Evolutionary conservation across 2,797 vertebrate species (phyloP), one percentile per base, ranked within the genome.

Genomic region (Falco peregrinus): DNA sequence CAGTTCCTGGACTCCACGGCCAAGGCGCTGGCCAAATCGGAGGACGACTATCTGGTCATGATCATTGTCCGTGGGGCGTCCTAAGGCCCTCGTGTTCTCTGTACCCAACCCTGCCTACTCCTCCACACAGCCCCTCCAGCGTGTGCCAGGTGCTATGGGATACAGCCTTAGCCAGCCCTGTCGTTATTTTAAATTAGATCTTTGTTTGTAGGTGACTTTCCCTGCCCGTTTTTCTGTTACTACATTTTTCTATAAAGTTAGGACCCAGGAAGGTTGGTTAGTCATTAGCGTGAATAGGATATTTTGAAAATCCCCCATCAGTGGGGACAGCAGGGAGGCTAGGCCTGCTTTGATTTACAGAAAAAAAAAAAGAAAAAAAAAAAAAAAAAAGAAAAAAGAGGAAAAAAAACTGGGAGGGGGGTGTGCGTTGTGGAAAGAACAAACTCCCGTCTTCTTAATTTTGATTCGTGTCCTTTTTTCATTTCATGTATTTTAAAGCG

Each of bases 1-100:
- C 99, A 99, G 98, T 99, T 99, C 98, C 98, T 99, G 98, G 99
- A 99, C 99, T 99, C 99, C 96, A 99, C 99, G 96, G 99, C 99
- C 97, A 99, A 99, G 98, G 98, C 99, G 91, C 97, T 99, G 98
- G 99, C 99, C 98, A 99, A 99, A 99, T 99, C 99, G 93, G 99
- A 99, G 98, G 99, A 99, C 97, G 99, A 99, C 99, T 99, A 99
- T 98, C 98, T 99, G 98, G 99, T 99, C 97, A 99, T 99, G 99
- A 99, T 99, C 98, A 99, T 99, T 97, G 99, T 99, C 91, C 99
- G 99, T 80, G 99, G 99, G 98, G 99, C 99, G 43, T 99, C 99
- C 96, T 99, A 99, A 99, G 95, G 92, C 96, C 94, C 96, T 97
- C 91, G 88, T 98, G 98, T 97, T 98, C 89, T 93, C 88, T 97